Evolutionary conservation across 2,113 vertebrate genomes (phyloP).

Genomic region (Equus quagga): DNA sequence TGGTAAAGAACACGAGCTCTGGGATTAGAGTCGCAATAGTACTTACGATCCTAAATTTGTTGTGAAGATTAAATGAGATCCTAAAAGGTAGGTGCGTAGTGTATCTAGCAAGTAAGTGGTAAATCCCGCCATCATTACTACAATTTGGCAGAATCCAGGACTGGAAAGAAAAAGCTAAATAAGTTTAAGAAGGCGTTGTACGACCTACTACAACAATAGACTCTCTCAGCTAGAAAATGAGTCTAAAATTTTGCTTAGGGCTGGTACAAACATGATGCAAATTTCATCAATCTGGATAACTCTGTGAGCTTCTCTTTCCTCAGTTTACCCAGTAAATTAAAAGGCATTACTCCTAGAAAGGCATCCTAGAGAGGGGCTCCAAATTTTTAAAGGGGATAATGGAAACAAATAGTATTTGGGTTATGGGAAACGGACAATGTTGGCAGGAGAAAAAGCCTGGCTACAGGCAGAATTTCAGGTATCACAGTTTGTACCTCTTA

Average conservation of each 20-base stretch:
- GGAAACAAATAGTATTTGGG: not conserved
- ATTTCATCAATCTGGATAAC: not conserved
- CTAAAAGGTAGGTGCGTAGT: not conserved
- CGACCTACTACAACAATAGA: not conserved
- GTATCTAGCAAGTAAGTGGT: not conserved
- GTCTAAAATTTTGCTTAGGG: not conserved
- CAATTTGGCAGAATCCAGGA: not conserved
- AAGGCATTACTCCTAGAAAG: not conserved
- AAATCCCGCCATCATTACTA: not conserved
- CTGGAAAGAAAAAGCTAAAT: not conserved
- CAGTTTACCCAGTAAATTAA: not conserved
- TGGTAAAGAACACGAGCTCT: not conserved
- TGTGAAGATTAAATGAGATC: not conserved
- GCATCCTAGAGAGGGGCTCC: not conserved
- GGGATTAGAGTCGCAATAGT: not conserved
- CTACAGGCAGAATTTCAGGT: not conserved
- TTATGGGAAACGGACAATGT: not conserved
- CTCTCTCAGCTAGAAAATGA: not conserved
- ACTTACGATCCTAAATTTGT: not conserved
- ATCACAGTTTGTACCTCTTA: not conserved
- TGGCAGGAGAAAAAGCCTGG: not conserved
- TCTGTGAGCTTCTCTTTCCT: not conserved
- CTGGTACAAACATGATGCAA: not conserved
- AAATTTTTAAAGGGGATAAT: not conserved
- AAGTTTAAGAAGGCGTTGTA: not conserved